A percentile compares a stretch with the other conserved stretches of the same genome.
phyloP scores from a whole-genome alignment of 1,140 invertebrate genomes.

The Spodoptera frugiperda region DNA sequence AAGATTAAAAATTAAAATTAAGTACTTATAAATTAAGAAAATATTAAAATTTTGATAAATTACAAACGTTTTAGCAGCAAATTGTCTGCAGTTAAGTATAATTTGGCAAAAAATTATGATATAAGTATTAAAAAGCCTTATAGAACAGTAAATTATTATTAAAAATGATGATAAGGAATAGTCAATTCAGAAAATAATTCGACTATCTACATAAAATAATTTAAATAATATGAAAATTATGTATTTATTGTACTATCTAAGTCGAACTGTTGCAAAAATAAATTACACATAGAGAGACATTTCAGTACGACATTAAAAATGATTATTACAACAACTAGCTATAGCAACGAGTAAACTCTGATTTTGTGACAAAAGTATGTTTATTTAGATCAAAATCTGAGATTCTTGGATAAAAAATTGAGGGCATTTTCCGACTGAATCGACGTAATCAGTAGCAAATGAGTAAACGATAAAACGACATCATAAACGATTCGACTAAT shows the following conservation, averaged over 20 bases:
- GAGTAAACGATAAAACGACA: no score
- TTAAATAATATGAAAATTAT: slow-evolving; percentile 12
- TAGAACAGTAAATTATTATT: neutral
- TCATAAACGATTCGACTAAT: neutral
- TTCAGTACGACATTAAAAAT: no score
- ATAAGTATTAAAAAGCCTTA: slow-evolving; percentile 18
- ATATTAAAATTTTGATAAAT: slow-evolving; percentile 13
- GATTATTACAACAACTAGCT: no score
- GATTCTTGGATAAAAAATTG: no score
- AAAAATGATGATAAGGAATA: neutral
- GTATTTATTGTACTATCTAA: slow-evolving; percentile 41
- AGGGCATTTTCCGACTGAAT: no score
- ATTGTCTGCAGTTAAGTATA: neutral
- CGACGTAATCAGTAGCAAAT: no score
- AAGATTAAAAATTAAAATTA: slow-evolving; percentile 15
- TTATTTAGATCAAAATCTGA: no score
- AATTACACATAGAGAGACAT: no score
- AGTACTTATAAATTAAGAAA: neutral
- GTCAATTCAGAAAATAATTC: neutral
- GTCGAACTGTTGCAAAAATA: neutral
- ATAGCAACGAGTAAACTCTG: no score
- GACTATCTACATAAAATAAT: slow-evolving; percentile 46
- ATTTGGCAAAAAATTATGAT: neutral
- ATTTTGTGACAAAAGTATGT: no score
- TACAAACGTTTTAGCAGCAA: neutral